Evolutionary conservation across 2,113 vertebrate genomes (phyloP).

Genomic region (Ceyx melanurus): DNA sequence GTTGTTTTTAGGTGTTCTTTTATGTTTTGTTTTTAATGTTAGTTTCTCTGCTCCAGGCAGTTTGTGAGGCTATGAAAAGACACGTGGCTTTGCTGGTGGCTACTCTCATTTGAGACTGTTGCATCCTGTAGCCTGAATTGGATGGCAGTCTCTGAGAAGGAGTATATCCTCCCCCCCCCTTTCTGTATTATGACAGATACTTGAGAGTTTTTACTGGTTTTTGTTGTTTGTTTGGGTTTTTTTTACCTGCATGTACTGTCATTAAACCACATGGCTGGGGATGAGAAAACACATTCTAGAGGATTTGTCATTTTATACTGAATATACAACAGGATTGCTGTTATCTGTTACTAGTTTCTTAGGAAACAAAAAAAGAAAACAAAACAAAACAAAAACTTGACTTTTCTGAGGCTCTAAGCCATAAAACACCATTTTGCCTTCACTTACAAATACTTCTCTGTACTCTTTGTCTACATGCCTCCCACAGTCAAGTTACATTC

Average conservation of each 20-base stretch:
- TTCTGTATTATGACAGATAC: neutral
- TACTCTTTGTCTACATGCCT: neutral
- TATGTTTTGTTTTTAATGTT: too few relatives aligned
- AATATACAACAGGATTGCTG: neutral
- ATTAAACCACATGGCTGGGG: neutral
- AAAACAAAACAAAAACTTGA: neutral
- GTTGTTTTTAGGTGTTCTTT: too few relatives aligned
- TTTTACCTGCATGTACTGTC: neutral
- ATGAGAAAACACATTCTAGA: neutral
- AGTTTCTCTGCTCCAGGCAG: neutral
- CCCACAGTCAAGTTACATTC: neutral
- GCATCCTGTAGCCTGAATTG: neutral
- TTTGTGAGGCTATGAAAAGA: neutral
- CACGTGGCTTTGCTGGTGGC: neutral
- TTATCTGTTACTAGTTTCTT: neutral
- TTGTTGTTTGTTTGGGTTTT: too few relatives aligned
- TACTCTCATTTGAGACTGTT: rapidly evolving
- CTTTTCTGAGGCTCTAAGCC: neutral
- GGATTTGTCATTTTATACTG: neutral
- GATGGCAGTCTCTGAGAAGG: neutral
- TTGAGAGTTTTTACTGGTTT: neutral
- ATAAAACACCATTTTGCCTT: neutral
- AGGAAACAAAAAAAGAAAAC: neutral
- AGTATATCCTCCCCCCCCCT: too few relatives aligned
- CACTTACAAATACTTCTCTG: neutral